Evolutionary conservation across 2,113 vertebrate species (phyloP).

Genomic region (Oncorhynchus kisutch): DNA sequence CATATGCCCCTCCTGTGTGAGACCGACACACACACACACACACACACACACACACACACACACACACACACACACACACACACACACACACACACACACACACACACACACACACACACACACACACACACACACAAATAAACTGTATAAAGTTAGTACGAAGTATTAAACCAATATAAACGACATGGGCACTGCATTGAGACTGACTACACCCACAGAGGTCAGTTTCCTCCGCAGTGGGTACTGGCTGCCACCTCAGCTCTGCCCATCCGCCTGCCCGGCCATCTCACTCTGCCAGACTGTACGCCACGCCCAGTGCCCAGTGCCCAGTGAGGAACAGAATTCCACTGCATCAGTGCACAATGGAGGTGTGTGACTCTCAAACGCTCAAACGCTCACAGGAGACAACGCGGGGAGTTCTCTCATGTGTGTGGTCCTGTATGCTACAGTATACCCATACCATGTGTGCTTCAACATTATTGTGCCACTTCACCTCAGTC

Average conservation of each 20-base stretch:
- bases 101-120: conserved; percentile 3
- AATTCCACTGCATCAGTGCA: conserved; percentile 95
- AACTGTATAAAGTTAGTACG: neutral
- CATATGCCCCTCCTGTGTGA: neutral
- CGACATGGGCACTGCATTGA: neutral
- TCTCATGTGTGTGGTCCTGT: neutral
- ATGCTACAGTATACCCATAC: neutral
- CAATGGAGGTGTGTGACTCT: conserved; percentile 70
- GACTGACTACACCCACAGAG: neutral
- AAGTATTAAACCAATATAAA: neutral
- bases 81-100: neutral
- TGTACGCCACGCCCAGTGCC: conserved; percentile 74
- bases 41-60: conserved; percentile 4
- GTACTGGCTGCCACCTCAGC: conserved; percentile 36
- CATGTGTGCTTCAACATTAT: no score
- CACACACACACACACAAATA: neutral
- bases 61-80: conserved; percentile 5
- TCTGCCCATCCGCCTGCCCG: conserved; percentile 44
- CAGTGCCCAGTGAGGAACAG: conserved; percentile 70
- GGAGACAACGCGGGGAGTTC: neutral
- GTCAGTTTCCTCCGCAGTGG: conserved; percentile 40
- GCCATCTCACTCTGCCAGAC: conserved; percentile 68
- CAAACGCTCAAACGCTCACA: neutral
- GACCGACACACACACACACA: neutral
- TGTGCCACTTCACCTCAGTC: neutral